phyloP scores from a whole-genome alignment of 2,888 invertebrate species.

The Drosophila koepferae region DNA sequence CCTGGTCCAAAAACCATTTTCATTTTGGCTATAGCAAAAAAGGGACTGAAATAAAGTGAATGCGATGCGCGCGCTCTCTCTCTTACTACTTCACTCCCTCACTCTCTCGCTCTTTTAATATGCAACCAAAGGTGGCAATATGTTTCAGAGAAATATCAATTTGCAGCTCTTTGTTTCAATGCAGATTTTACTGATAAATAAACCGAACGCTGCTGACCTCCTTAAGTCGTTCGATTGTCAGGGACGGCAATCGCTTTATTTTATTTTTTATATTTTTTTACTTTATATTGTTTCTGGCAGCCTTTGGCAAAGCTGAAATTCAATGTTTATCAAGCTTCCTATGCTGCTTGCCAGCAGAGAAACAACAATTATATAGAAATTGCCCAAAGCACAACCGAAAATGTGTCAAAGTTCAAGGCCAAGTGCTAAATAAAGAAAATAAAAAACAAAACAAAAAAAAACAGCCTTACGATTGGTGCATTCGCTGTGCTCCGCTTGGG shows the following conservation, averaged over 20 bases:
- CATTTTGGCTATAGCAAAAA: conserved; percentile 40
- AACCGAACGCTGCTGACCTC: conserved; percentile 46
- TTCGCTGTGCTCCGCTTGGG: conserved; percentile 27
- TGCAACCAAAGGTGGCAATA: conserved; percentile 11
- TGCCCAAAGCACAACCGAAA: conserved; percentile 19
- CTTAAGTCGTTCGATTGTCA: conserved; percentile 49
- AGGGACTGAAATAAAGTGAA: conserved; percentile 42
- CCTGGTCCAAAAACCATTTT: conserved; percentile 55
- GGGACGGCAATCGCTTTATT: conserved; percentile 16
- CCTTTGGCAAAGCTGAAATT: conserved; percentile 35
- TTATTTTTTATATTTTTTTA: conserved; percentile 28
- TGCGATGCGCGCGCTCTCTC: conserved; percentile 11
- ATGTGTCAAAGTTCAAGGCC: conserved; percentile 66
- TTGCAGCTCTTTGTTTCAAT: conserved; percentile 1
- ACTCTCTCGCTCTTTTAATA: conserved; percentile 1
- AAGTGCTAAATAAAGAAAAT: conserved; percentile 29
- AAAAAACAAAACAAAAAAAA: not conserved
- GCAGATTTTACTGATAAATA: conserved; percentile 15
- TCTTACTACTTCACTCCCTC: not conserved
- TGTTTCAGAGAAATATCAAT: conserved; percentile 33
- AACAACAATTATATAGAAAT: not conserved
- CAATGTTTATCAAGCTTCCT: conserved; percentile 57
- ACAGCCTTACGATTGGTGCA: conserved; percentile 56
- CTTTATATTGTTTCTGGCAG: conserved; percentile 32
- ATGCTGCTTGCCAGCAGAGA: conserved; percentile 54